Evolutionary conservation across 2,113 vertebrate species (phyloP), one percentile per base, ranked within the genome.

Genomic region (Seriola dumerili): DNA sequence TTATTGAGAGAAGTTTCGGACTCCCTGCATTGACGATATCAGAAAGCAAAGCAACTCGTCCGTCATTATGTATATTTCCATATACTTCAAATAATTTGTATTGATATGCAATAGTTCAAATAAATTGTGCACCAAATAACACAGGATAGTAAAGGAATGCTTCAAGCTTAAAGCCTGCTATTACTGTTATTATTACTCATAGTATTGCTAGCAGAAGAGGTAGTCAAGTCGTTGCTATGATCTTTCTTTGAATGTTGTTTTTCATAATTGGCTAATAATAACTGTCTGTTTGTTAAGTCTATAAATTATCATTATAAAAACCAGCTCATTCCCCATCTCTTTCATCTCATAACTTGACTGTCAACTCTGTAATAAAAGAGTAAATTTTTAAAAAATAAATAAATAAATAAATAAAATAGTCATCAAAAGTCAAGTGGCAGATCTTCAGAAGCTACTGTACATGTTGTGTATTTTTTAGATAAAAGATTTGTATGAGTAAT

Each of bases 401-500:
- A 29, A 29, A 29, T 29, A 29, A 29, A 29, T 29, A 29, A 29
- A 29, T 13, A 19, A 44, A 59, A 4, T 29, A 14, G 17, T 34
- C 55, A 59, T 19, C 8, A 62, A 36, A 16, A 57, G 11, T 23
- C 32, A 57, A 25, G 38, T 19, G 40, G 25, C 19, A 17, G 42
- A 25, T 42, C 19, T 74, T 72, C 40, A 64, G 10, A 66, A 54
- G 21, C 54, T 36, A 9, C 1, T 55, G 13, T 21, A 69, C 78
- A 70, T 1, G 0, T 2, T 25, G 8, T 40, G 25, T 70, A 7
- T 63, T 78, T n/a, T 74, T 66, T 48, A 34, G 21, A 9, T 72
- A 34, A 66, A 34, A 71, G 8, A 42, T 10, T 40, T 11, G 16
- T 54, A 50, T 88, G 63, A 85, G 62, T 75, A 72, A 83, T 86